Evolutionary conservation across 2,888 invertebrate genomes (phyloP).

Genomic region (Lathronympha strigana): DNA sequence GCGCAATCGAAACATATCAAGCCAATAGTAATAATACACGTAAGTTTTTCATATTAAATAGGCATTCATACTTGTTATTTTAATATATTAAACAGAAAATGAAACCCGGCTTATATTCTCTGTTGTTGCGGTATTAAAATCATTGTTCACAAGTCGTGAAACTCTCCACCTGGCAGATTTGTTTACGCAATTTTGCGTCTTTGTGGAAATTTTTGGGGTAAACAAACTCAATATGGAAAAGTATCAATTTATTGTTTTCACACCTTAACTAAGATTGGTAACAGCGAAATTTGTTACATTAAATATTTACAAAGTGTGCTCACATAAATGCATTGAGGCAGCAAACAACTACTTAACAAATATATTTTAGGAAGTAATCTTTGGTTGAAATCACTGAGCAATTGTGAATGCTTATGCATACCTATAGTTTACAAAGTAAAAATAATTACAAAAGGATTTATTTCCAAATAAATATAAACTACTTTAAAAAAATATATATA

Average conservation of each 20-base stretch:
- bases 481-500: too few relatives aligned
- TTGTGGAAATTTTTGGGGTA: background rate
- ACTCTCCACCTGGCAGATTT: background rate
- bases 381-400: constrained; percentile 51
- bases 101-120: background rate
- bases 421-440: too few relatives aligned
- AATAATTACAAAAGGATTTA: too few relatives aligned
- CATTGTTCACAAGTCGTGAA: background rate
- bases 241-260: constrained; percentile 80
- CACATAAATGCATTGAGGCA: constrained; percentile 4
- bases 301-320: constrained; percentile 41
- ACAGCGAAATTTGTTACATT: constrained; percentile 44
- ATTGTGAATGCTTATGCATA: too few relatives aligned
- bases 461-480: too few relatives aligned
- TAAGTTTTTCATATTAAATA: too few relatives aligned
- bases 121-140: background rate
- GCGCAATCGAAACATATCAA: too few relatives aligned
- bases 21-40: too few relatives aligned
- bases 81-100: too few relatives aligned
- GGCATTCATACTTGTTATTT: too few relatives aligned
- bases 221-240: constrained; percentile 64
- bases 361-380: constrained; percentile 50
- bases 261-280: constrained; percentile 65
- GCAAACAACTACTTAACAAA: constrained; percentile 7
- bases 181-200: background rate